A percentile compares a stretch with the other conserved stretches of the same genome.
These are phyloP conservation scores for Ginglymostoma cirratum DNA, from an alignment of 2,113 vertebrate species.

Conservation along the genomic window DNA sequence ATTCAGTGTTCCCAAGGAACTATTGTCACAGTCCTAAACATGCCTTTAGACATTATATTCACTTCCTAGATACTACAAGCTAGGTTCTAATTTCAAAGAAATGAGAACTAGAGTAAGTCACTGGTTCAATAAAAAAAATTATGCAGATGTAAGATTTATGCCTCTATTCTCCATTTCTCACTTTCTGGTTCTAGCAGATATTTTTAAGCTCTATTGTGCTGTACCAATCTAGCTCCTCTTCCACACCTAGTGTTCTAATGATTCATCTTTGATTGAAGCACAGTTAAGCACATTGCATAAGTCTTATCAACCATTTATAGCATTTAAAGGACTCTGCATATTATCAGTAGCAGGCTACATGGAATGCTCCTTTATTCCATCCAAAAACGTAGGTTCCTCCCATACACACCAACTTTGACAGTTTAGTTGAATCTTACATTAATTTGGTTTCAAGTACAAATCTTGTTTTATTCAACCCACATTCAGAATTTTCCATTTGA, in stretches of 20 bases:
- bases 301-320: not conserved
- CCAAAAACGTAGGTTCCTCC: not conserved
- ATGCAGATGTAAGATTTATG: too few relatives aligned
- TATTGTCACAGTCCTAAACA: too few relatives aligned
- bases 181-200: not conserved
- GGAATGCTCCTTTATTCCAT: not conserved
- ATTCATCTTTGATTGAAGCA: not conserved
- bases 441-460: not conserved
- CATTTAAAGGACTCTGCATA: not conserved
- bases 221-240: not conserved
- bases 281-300: not conserved
- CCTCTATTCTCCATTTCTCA: not conserved
- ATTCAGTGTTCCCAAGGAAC: too few relatives aligned
- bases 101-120: too few relatives aligned
- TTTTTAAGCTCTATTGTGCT: not conserved
- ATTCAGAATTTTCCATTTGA: not conserved
- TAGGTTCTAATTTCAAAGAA: too few relatives aligned
- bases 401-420: not conserved
- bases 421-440: not conserved
- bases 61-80: too few relatives aligned
- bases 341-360: not conserved
- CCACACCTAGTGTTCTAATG: not conserved
- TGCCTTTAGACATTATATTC: too few relatives aligned
- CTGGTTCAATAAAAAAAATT: too few relatives aligned
- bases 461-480: not conserved